These are phyloP conservation scores for Astyanax mexicanus DNA, from an alignment of 2,797 vertebrate genomes.

Conservation along the genomic window DNA sequence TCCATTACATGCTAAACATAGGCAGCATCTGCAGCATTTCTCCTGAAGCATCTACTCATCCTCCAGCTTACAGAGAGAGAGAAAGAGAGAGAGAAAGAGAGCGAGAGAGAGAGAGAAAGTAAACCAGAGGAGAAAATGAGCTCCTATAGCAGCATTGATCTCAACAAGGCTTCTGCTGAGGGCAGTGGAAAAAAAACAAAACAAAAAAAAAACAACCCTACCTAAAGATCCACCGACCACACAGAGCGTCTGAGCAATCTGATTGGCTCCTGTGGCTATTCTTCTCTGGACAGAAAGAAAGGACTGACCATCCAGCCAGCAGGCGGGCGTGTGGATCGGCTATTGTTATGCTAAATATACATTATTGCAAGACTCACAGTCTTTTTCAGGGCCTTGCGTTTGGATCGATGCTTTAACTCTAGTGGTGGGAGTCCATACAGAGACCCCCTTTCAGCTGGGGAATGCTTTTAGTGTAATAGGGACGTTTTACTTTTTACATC, in stretches of 20 bases:
- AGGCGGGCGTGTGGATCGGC: conserved; percentile 23
- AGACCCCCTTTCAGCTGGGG: not conserved
- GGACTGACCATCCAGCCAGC: conserved; percentile 36
- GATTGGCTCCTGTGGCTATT: conserved; percentile 53
- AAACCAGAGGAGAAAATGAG: conserved; percentile 43
- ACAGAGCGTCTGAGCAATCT: conserved; percentile 28
- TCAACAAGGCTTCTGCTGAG: conserved; percentile 51
- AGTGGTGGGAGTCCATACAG: conserved; percentile 35
- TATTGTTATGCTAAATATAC: conserved; percentile 57
- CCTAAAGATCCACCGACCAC: conserved; percentile 27
- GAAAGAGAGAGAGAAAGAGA: conserved; percentile 8
- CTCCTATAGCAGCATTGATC: conserved; percentile 51
- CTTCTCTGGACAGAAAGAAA: conserved; percentile 10
- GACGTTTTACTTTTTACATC: not conserved
- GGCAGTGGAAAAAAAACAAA: conserved; percentile 28
- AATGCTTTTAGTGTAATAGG: conserved; percentile 19
- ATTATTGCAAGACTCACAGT: conserved; percentile 49
- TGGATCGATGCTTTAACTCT: conserved; percentile 14
- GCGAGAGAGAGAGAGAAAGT: conserved; percentile 1
- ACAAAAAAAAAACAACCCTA: no score
- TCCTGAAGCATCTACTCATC: conserved; percentile 37
- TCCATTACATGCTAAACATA: conserved; percentile 50
- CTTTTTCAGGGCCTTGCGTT: conserved; percentile 25
- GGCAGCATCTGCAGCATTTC: conserved; percentile 21
- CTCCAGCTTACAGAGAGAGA: conserved; percentile 21